Evolutionary conservation across 2,797 vertebrate genomes (phyloP), one percentile per base, ranked within the genome.

Genomic region (Arnoldichthys spilopterus): DNA sequence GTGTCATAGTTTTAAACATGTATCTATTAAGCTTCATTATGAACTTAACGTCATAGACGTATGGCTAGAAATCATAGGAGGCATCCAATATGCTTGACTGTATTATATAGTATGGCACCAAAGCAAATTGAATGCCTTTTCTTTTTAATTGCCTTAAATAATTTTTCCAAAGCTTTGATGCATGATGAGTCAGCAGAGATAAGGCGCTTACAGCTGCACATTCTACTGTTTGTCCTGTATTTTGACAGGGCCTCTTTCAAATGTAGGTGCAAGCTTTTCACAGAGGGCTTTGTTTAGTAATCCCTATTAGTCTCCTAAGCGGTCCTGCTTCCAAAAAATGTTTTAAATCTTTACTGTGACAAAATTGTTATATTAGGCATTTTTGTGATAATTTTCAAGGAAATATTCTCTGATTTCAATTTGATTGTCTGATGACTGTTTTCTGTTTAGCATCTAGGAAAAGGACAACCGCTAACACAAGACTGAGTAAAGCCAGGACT

Each of bases 401-500:
- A n/a, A n/a, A n/a, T n/a, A n/a, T n/a, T 37, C 8, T 37, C 34
- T 37, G 3, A 3, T 37, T 37, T 37, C 3, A 37, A 59, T 15
- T 58, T 2, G 3, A 43, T 12, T 66, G 11, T n/a, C 4, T n/a
- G 51, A 6, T 37, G n/a, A 13, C 2, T 70, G 18, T 63, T 58
- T 79, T 71, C 30, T 34, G 12, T 64, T 88, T n/a, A 99, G 97
- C 95, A 89, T 91, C 94, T 94, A 96, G 93, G 89, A 96, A 96
- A 91, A 96, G 96, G 93, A 92, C 95, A 34, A 72, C 91, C 82
- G 90, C 94, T 37, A 85, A 94, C 69, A 95, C 95, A 88, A 98
- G 97, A 92, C 97, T 90, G 83, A 89, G 89, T 91, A 96, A 96
- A 94, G 96, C 89, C 86, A 94, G 96, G 93, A 92, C 96, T 66